Percentiles rank a stretch among this genome's conserved stretches.
Conservation (phyloP, 2,113 vertebrate genomes). For the Uropsilus gracilis region DNA sequence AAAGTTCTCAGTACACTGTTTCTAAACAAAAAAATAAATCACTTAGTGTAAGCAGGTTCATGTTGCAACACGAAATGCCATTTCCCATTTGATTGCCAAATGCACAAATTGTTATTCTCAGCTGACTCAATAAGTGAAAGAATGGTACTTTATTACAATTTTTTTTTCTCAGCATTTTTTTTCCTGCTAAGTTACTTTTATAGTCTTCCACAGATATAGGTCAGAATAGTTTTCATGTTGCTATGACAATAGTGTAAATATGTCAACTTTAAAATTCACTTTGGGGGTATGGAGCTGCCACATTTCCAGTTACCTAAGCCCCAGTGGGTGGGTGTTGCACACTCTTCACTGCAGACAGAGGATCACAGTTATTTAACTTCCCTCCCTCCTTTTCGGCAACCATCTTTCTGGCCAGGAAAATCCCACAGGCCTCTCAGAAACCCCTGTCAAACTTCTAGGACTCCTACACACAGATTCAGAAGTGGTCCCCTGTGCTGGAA, state of each 20-base stretch:
- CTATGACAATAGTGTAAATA: conserved; percentile 75
- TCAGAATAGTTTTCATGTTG: conserved; percentile 70
- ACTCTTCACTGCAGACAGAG: conserved; percentile 1
- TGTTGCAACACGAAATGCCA: conserved; percentile 58
- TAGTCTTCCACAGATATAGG: conserved; percentile 59
- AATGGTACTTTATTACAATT: conserved; percentile 62
- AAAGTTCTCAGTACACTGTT: conserved; percentile 48
- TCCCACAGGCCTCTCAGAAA: not conserved
- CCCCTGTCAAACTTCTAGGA: not conserved
- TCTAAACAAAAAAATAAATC: conserved; percentile 70
- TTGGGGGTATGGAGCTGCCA: conserved; percentile 57
- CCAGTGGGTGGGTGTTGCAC: conserved; percentile 3
- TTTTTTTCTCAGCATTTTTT: conserved; percentile 32
- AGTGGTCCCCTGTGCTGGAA: not conserved
- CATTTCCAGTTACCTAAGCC: conserved; percentile 58
- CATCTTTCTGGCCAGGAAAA: conserved; percentile 52
- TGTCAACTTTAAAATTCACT: conserved; percentile 71
- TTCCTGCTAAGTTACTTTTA: conserved; percentile 62
- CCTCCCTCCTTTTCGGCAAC: not conserved
- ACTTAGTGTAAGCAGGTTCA: conserved; percentile 62
- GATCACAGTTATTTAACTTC: not conserved
- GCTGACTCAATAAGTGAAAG: conserved; percentile 60
- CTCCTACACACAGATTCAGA: not conserved
- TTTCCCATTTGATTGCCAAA: conserved; percentile 72
- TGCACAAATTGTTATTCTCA: conserved; percentile 66